Evolutionary conservation across 2,797 vertebrate genomes (phyloP).

Genomic region (Apogon hyalosoma): DNA sequence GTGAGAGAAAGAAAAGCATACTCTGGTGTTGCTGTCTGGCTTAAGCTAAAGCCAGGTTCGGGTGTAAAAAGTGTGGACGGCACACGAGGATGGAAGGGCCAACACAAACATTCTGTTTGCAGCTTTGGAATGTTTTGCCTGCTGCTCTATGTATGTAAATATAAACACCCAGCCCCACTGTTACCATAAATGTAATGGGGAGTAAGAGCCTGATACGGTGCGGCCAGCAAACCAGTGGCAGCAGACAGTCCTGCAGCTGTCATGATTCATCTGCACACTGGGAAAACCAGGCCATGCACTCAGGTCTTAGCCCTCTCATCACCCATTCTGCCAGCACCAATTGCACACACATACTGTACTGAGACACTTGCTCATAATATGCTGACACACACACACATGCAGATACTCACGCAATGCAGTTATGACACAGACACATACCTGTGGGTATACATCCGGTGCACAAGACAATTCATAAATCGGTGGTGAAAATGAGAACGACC

Average conservation of each 20-base stretch:
- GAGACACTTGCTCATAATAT: slow-evolving; percentile 63
- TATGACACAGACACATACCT: slow-evolving; percentile 38
- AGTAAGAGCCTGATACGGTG: slow-evolving; percentile 51
- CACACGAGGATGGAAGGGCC: slow-evolving; percentile 8
- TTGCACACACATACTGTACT: slow-evolving; percentile 61
- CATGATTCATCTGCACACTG: slow-evolving; percentile 78
- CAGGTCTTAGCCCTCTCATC: slow-evolving; percentile 62
- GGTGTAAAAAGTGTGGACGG: slow-evolving; percentile 17
- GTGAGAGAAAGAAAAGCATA: slow-evolving; percentile 9
- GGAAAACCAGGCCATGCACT: slow-evolving; percentile 71
- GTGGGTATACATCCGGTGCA: slow-evolving; percentile 15
- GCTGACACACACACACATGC: slow-evolving; percentile 53
- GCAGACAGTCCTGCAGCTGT: slow-evolving; percentile 80
- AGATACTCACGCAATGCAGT: slow-evolving; percentile 23
- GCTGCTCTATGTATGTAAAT: slow-evolving; percentile 69
- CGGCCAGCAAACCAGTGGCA: slow-evolving; percentile 63
- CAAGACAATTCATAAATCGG: slow-evolving; percentile 24
- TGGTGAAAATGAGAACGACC: slow-evolving; percentile 3
- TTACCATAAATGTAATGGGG: slow-evolving; percentile 71
- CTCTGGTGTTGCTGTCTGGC: slow-evolving; percentile 17
- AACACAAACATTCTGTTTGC: slow-evolving; percentile 41
- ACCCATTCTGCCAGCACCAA: slow-evolving; percentile 66
- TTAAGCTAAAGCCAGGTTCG: slow-evolving; percentile 30
- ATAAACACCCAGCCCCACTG: slow-evolving; percentile 67
- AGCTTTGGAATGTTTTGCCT: slow-evolving; percentile 58